These are phyloP conservation scores for Diarsia rubi DNA, from an alignment of 2,888 invertebrate genomes.

Conservation along the genomic window DNA sequence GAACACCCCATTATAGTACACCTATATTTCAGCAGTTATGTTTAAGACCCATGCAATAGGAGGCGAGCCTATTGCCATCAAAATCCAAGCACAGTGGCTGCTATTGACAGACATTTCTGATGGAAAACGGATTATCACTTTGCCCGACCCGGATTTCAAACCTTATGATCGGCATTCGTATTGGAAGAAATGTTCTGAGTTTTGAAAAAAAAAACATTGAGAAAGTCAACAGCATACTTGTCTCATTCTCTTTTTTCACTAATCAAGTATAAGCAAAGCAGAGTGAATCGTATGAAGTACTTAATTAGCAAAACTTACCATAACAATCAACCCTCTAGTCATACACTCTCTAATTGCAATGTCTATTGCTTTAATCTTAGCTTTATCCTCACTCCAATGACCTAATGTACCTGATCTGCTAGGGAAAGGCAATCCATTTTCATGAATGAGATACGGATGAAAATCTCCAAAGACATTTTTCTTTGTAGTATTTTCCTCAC, in stretches of 20 bases:
- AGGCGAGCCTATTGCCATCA: too few relatives aligned
- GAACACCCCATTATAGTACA: too few relatives aligned
- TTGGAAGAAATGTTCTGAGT: too few relatives aligned
- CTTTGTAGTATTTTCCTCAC: slow-evolving; percentile 57
- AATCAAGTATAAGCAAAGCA: neutral
- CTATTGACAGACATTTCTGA: too few relatives aligned
- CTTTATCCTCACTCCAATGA: slow-evolving; percentile 75
- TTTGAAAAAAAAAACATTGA: too few relatives aligned
- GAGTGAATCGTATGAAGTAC: neutral
- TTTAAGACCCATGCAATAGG: too few relatives aligned
- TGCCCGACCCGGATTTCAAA: too few relatives aligned
- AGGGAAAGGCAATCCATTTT: slow-evolving; percentile 85
- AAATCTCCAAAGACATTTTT: slow-evolving; percentile 73
- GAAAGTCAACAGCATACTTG: too few relatives aligned
- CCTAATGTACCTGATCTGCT: slow-evolving; percentile 74
- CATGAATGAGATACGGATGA: slow-evolving; percentile 81
- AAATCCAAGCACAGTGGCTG: too few relatives aligned
- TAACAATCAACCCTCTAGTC: slow-evolving; percentile 81
- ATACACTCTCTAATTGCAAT: slow-evolving; percentile 85
- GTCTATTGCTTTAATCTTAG: slow-evolving; percentile 80
- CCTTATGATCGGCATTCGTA: too few relatives aligned
- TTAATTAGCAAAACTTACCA: slow-evolving; percentile 74
- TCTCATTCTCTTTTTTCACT: neutral
- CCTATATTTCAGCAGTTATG: too few relatives aligned
- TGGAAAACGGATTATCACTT: too few relatives aligned